These are phyloP conservation scores for Platycheirus rosarum DNA, from an alignment of 2,888 invertebrate species.

Conservation along the genomic window DNA sequence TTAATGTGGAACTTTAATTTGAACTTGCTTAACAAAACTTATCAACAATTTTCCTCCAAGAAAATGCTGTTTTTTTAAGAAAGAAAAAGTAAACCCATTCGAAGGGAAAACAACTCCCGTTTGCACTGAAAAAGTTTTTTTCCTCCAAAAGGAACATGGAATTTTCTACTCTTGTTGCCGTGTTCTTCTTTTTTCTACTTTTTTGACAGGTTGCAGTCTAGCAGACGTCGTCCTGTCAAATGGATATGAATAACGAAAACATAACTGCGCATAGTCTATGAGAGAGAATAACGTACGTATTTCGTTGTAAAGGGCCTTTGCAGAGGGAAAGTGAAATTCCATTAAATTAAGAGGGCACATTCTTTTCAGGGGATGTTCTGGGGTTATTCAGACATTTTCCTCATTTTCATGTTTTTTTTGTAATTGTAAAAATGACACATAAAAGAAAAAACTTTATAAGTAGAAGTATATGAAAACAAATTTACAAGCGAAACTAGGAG, in stretches of 20 bases:
- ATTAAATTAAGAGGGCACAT: conserved; percentile 38
- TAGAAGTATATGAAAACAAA: conserved; percentile 41
- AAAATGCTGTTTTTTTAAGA: conserved; percentile 8
- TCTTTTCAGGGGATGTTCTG: conserved; percentile 45
- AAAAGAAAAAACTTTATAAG: conserved; percentile 23
- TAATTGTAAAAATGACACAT: conserved; percentile 30
- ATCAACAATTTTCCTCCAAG: too few species aligned
- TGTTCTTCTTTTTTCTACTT: conserved; percentile 35
- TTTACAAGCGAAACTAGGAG: conserved; percentile 38
- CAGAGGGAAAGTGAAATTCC: conserved; percentile 66
- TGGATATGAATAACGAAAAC: conserved; percentile 20
- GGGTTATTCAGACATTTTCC: conserved; percentile 33
- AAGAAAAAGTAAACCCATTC: conserved; percentile 42
- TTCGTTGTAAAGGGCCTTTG: conserved; percentile 9
- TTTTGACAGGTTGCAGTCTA: conserved; percentile 68
- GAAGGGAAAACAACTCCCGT: conserved; percentile 60
- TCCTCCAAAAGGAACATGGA: conserved; percentile 7
- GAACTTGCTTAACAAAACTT: conserved; percentile 3
- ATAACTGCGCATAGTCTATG: conserved; percentile 64
- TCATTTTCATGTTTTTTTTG: conserved; percentile 17
- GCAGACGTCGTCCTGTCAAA: conserved; percentile 69
- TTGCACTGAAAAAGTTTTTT: conserved; percentile 32
- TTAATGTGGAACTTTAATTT: too few species aligned
- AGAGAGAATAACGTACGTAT: conserved; percentile 16
- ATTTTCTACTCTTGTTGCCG: conserved; percentile 44